phyloP scores from a whole-genome alignment of 2,113 vertebrate genomes.

The Bathybates hornii region DNA sequence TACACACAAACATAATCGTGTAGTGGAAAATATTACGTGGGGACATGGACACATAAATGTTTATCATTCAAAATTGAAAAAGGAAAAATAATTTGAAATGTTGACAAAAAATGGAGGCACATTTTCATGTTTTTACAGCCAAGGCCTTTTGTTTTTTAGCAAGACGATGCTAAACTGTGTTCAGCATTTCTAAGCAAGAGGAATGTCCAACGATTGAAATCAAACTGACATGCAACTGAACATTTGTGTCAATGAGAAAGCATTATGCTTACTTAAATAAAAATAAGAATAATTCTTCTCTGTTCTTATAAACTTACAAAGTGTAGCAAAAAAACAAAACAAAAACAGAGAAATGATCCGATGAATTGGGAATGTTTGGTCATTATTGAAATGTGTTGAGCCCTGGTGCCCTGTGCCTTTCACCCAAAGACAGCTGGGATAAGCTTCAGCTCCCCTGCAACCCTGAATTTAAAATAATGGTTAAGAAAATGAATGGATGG shows the following conservation, averaged over 20 bases:
- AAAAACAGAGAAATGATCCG: not conserved
- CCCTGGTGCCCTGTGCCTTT: not conserved
- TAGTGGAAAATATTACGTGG: not conserved
- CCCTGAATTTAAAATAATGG: not conserved
- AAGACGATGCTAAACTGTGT: not conserved
- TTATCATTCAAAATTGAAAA: not conserved
- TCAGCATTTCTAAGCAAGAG: not conserved
- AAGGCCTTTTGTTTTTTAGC: not conserved
- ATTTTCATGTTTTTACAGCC: not conserved
- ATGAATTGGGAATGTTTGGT: not conserved
- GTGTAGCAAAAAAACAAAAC: not conserved
- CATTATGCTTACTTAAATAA: not conserved
- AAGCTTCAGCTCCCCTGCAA: not conserved
- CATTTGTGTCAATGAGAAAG: not conserved
- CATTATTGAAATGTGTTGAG: not conserved
- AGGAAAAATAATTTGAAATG: not conserved
- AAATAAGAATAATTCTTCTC: not conserved
- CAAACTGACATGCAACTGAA: not conserved
- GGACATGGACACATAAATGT: not conserved
- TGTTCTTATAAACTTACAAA: not conserved
- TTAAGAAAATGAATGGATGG: not conserved
- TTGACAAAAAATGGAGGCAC: not conserved
- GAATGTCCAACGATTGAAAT: fast-evolving
- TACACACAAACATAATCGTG: not conserved
- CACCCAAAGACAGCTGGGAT: not conserved